Evolutionary conservation across 2,797 vertebrate genomes (phyloP).

Genomic region (Huso huso): DNA sequence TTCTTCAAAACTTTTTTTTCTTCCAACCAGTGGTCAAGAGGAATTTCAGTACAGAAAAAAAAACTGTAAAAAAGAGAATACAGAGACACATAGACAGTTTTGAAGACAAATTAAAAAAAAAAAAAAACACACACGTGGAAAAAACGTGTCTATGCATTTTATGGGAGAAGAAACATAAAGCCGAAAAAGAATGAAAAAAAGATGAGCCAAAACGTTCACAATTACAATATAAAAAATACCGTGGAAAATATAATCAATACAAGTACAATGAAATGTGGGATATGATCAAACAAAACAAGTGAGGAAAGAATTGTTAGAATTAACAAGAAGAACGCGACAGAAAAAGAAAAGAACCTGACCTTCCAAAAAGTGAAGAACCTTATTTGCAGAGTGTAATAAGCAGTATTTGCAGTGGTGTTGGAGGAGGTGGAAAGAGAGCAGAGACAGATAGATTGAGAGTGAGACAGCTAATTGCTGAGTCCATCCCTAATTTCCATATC

Average conservation of each 20-base stretch:
- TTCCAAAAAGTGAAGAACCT: conserved; percentile 53
- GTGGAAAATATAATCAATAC: conserved; percentile 17
- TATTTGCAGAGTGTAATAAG: conserved; percentile 61
- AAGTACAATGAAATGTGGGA: conserved; percentile 22
- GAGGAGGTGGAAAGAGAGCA: conserved; percentile 52
- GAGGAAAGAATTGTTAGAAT: conserved; percentile 29
- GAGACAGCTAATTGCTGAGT: conserved; percentile 86
- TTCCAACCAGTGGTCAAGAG: conserved; percentile 40
- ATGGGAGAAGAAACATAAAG: conserved; percentile 18
- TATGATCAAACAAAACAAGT: conserved; percentile 24
- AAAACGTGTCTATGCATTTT: no score
- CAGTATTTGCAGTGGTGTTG: conserved; percentile 49
- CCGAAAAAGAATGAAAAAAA: conserved; percentile 22
- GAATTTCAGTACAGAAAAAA: conserved; percentile 19
- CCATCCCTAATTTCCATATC: conserved; percentile 93
- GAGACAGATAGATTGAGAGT: conserved; percentile 71
- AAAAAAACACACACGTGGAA: conserved; percentile 16
- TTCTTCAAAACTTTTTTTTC: conserved; percentile 35
- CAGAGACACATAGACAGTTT: conserved; percentile 3
- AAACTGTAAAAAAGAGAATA: background rate
- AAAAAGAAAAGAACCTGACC: conserved; percentile 49
- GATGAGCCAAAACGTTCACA: conserved; percentile 12
- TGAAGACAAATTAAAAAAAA: conserved; percentile 2
- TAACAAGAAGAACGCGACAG: conserved; percentile 42
- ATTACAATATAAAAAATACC: conserved; percentile 12